Evolutionary conservation across 2,797 vertebrate species (phyloP).

Genomic region (Pseudomugil tenellus): DNA sequence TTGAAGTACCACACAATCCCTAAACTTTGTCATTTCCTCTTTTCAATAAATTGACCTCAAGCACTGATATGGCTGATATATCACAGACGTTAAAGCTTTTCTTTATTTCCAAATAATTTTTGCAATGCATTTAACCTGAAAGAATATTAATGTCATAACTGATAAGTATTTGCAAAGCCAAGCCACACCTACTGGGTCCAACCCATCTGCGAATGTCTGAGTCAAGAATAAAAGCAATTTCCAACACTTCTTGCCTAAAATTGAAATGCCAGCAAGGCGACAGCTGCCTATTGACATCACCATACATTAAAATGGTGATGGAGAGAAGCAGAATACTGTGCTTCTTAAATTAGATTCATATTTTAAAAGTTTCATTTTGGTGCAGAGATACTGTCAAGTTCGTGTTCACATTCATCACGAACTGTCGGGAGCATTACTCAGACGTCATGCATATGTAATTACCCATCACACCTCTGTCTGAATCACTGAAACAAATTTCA

Average conservation of each 20-base stretch:
- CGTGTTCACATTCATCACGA: conserved; percentile 69
- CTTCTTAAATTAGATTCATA: conserved; percentile 67
- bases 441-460: conserved; percentile 72
- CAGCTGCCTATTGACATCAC: conserved; percentile 64
- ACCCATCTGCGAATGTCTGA: conserved; percentile 34
- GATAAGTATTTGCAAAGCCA: conserved; percentile 26
- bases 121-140: neutral
- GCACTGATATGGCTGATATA: neutral
- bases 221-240: conserved; percentile 73
- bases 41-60: neutral
- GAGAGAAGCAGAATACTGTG: conserved; percentile 36
- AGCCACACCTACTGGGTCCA: conserved; percentile 18
- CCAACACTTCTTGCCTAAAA: conserved; percentile 63
- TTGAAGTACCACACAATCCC: neutral
- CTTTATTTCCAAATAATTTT: neutral
- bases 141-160: neutral
- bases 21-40: neutral
- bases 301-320: conserved; percentile 43
- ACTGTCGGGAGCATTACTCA: conserved; percentile 56
- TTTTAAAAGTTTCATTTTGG: conserved; percentile 71
- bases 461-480: conserved; percentile 56
- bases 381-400: conserved; percentile 62
- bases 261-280: conserved; percentile 75
- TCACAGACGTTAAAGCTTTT: neutral
- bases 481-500: conserved; percentile 55